phyloP scores from a whole-genome alignment of 2,888 invertebrate species.

The Empis livida region DNA sequence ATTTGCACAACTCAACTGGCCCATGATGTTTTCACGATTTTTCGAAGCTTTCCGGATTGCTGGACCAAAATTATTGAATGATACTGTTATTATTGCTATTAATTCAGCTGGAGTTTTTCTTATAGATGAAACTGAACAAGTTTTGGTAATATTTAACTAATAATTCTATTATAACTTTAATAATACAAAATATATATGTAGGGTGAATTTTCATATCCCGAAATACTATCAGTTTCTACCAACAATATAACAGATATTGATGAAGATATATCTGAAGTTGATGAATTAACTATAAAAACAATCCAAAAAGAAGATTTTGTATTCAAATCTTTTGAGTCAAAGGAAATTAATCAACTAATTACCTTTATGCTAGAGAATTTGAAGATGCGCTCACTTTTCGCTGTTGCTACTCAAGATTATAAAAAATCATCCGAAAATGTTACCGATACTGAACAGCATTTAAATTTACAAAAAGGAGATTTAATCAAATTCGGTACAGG shows the following conservation, averaged over 20 bases:
- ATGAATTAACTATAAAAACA: slow-evolving; percentile 63
- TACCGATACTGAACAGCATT: slow-evolving; percentile 43
- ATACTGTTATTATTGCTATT: slow-evolving; percentile 79
- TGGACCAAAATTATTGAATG: slow-evolving; percentile 51
- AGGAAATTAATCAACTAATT: slow-evolving; percentile 70
- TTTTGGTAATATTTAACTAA: slow-evolving; percentile 38
- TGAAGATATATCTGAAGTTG: slow-evolving; percentile 41
- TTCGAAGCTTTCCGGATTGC: slow-evolving; percentile 76
- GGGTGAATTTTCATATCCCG: slow-evolving; percentile 73
- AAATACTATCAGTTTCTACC: slow-evolving; percentile 58
- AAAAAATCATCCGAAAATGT: slow-evolving; percentile 28
- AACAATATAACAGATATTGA: slow-evolving; percentile 26
- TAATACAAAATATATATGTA: background rate
- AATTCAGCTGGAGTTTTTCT: slow-evolving; percentile 91
- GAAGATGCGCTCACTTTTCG: slow-evolving; percentile 72
- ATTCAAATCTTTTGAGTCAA: slow-evolving; percentile 79
- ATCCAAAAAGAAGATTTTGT: slow-evolving; percentile 80
- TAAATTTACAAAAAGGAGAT: slow-evolving; percentile 60
- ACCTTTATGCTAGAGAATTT: slow-evolving; percentile 76
- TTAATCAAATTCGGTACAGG: slow-evolving; percentile 66
- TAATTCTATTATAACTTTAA: no score
- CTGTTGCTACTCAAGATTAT: slow-evolving; percentile 57
- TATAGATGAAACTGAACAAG: slow-evolving; percentile 83
- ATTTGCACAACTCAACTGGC: slow-evolving; percentile 87
- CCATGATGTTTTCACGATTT: slow-evolving; percentile 85